Evolutionary conservation across 2,888 invertebrate genomes (phyloP).

Genomic region (Agrochola macilenta): DNA sequence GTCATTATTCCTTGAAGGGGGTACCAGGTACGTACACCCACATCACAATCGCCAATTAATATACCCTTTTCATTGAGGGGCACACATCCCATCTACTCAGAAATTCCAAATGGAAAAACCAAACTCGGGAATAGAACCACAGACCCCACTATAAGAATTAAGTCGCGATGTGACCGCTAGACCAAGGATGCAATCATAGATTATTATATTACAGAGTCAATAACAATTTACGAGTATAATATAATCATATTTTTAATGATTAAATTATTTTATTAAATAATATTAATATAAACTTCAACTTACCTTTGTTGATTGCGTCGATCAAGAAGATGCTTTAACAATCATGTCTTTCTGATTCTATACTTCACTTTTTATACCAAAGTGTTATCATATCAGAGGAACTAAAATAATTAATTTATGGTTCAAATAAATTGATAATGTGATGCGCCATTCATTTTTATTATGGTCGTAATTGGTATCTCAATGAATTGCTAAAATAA

Average conservation of each 20-base stretch:
- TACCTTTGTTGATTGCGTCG: conserved; percentile 52
- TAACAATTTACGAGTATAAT: too few species aligned
- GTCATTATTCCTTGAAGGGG: not conserved
- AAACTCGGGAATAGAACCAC: not conserved
- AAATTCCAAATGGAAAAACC: not conserved
- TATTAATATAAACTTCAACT: conserved; percentile 23
- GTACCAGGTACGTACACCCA: not conserved
- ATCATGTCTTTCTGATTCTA: conserved; percentile 27
- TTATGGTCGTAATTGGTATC: conserved; percentile 21
- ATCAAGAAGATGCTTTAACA: conserved; percentile 54
- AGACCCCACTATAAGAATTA: not conserved
- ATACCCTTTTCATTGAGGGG: too few species aligned
- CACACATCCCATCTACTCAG: not conserved
- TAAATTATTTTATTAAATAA: conserved; percentile 13
- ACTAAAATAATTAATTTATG: conserved; percentile 61
- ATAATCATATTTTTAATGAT: conserved; percentile 9
- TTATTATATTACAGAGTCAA: not conserved
- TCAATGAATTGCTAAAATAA: not conserved
- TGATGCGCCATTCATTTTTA: conserved; percentile 25
- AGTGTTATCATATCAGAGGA: conserved; percentile 55
- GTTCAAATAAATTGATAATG: conserved; percentile 59
- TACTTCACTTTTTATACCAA: conserved; percentile 35
- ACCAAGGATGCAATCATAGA: not conserved
- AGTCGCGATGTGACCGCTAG: too few species aligned
- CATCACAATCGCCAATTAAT: not conserved